phyloP scores from a whole-genome alignment of 53 echinoderm and acorn worm species.

The Arbacia lixula region DNA sequence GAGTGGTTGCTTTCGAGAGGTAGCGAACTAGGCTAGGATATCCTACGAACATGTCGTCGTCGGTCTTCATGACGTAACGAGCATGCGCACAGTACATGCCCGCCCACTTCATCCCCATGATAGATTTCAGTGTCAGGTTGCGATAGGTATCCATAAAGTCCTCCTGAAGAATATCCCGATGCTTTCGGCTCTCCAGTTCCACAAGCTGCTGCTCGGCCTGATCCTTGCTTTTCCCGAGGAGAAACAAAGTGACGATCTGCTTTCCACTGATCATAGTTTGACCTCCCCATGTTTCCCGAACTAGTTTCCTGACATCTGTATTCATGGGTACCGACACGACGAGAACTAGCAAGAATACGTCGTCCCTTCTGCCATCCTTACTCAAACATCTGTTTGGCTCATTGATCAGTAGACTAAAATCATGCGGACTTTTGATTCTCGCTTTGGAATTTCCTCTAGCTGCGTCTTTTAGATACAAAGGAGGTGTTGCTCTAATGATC shows the following conservation, averaged over 20 bases:
- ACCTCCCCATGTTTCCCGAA: slow-evolving; percentile 62
- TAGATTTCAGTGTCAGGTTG: slow-evolving; percentile 71
- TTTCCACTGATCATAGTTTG: slow-evolving; percentile 10
- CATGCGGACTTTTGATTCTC: too few relatives aligned
- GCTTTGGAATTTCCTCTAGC: too few relatives aligned
- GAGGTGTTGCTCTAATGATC: too few relatives aligned
- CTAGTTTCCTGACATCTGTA: neutral
- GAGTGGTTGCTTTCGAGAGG: neutral
- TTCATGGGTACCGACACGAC: neutral
- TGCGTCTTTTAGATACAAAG: too few relatives aligned
- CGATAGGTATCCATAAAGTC: slow-evolving; percentile 67
- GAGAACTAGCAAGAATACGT: neutral
- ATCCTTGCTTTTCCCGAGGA: neutral
- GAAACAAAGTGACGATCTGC: slow-evolving; percentile 38
- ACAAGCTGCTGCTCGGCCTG: neutral
- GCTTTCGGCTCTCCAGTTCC: slow-evolving; percentile 17
- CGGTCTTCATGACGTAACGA: slow-evolving; percentile 34
- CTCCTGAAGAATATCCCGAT: slow-evolving; percentile 63
- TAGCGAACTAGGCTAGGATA: slow-evolving; percentile 37
- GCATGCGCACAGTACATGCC: slow-evolving; percentile 68
- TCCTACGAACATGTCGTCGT: slow-evolving; percentile 69
- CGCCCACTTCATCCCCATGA: slow-evolving; percentile 81
- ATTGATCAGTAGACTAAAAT: too few relatives aligned
- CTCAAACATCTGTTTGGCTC: too few relatives aligned
- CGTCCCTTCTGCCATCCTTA: too few relatives aligned